Evolutionary conservation across 2,113 vertebrate genomes (phyloP).

Genomic region (Neodontobutis hainanensis): DNA sequence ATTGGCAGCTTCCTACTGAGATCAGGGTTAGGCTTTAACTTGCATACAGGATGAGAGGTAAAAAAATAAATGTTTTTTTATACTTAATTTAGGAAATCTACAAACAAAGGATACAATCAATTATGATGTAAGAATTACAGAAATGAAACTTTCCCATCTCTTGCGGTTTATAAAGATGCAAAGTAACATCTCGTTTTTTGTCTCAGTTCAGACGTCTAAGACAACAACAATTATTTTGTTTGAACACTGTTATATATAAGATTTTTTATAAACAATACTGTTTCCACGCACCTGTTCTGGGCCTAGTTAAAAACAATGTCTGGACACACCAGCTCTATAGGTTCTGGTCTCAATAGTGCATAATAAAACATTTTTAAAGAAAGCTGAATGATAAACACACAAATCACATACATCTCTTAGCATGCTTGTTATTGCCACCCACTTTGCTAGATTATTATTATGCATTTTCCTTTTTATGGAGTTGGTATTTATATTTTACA

Average conservation of each 20-base stretch:
- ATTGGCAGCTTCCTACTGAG: constrained; percentile 61
- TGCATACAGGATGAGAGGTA: constrained; percentile 49
- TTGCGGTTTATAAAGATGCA: background rate
- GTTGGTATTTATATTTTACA: no score
- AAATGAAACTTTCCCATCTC: no score
- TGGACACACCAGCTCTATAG: no score
- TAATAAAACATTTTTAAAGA: background rate
- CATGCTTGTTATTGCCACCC: constrained; percentile 57
- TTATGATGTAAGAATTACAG: no score
- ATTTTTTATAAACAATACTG: no score
- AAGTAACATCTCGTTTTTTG: background rate
- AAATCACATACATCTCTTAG: constrained; percentile 59
- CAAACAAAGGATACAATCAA: no score
- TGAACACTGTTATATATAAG: no score
- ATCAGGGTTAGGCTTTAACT: constrained; percentile 53
- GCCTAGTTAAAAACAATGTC: no score
- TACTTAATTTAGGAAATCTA: no score
- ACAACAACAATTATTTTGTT: background rate
- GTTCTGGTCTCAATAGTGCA: no score
- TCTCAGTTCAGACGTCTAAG: background rate
- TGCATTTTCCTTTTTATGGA: constrained; percentile 32
- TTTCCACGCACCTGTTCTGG: no score
- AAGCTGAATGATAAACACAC: constrained; percentile 22
- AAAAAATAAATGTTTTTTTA: background rate
- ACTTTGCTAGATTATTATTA: constrained; percentile 52